Evolutionary conservation across 2,113 vertebrate genomes (phyloP), one percentile per base, ranked within the genome.

Genomic region (Ophthalmolycus amberensis): DNA sequence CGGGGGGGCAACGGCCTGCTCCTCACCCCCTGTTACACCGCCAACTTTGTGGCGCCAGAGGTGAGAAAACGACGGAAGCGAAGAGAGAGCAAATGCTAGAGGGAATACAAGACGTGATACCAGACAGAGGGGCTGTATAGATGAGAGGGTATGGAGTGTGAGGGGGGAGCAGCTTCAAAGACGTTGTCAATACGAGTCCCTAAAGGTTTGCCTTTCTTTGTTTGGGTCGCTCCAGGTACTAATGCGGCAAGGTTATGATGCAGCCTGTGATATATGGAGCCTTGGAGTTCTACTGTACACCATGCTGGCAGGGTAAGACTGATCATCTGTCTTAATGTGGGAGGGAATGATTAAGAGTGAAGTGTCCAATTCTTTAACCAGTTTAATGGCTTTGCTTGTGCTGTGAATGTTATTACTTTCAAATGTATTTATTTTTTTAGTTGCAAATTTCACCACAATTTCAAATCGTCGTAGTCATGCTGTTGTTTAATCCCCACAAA

Each of bases 31-130:
- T 99, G 98, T 89, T 99, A 99, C 92, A 99, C 98, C 8, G 98
- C 98, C 85, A 99, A 99, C 93, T 99, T 99, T 67, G 98, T 99
- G 87, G 98, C 98, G 65, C 98, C 98, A 83, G 98, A 99, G 97
- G 97, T 99, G 95, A 87, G 37, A 22, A 54, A 54, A 12, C 5
- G 8, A n/a, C 52, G 9, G 14, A 59, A 38, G 7, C 3, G 29
- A 62, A 66, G 22, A 65, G 7, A 9, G 40, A 32, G 38, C 3
- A 46, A 72, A 10, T 8, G 8, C 3, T 20, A 11, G 32, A 44
- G 1, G 52, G 5, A 32, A 63, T 56, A 4, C 32, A 38, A 16
- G 32, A 38, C 7, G 25, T 22, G 10, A 25, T 29, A n/a, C 20
- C 5, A 60, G 37, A 58, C 11, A 22, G 75, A 29, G 25, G 16